Evolutionary conservation across 2,888 invertebrate genomes (phyloP), one percentile per base, ranked within the genome.

Genomic region (Caenorhabditis sp.): DNA sequence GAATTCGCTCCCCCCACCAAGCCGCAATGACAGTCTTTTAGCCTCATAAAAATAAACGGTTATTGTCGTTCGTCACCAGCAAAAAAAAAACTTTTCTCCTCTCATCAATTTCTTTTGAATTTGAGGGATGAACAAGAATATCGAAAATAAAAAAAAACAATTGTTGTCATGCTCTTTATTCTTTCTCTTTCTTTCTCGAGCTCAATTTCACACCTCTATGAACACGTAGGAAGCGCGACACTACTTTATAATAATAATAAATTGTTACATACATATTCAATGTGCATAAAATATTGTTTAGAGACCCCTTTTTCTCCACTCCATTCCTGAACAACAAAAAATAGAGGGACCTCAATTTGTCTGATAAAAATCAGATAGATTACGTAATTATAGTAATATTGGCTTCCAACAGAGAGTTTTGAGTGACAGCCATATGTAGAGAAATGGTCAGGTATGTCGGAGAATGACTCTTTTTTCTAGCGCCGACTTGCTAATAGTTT

Each of bases 41-140:
- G 66, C 66, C 66, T 62, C 76, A 81, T 81, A 81, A 81, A 81
- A 81, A 76, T 81, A 78, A 81, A 81, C 80, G 80, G 80, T 81
- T 78, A 81, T 81, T 81, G 79, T 76, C 71, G 73, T 43, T 43
- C 43, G 43, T 43, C 43, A 43, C 43, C 43, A 31, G n/a, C n/a
- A n/a, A n/a, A n/a, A 62, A 67, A 51, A 55, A 59, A 26, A 58
- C 23, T 58, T n/a, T 68, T 72, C 43, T 71, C 58, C 60, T 63
- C 17, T 31, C 31, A 31, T 31, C 31, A 31, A 10, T 43, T 43
- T 43, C 43, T 43, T 17, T 43, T 17, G 17, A 43, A 10, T 43
- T 43, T 43, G 14, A 43, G 43, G 43, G 43, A 43, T 43, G 43
- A 43, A 62, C 62, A 66, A n/a, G n/a, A n/a, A n/a, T 62, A 62